These are phyloP conservation scores for Morone chrysops DNA, from an alignment of 2,113 vertebrate species.

Conservation along the genomic window DNA sequence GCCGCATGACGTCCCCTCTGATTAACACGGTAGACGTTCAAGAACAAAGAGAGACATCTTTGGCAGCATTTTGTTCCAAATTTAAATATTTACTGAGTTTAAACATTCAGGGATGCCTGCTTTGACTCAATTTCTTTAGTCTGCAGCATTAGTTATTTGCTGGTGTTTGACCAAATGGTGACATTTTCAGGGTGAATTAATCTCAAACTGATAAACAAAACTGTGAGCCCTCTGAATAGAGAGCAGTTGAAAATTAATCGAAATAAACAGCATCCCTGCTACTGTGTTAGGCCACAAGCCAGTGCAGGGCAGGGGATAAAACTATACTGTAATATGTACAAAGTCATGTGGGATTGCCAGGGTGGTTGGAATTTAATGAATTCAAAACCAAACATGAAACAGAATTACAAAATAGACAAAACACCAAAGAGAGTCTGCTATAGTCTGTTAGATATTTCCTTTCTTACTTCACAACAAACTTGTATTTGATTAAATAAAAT, in stretches of 20 bases:
- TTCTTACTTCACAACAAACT: neutral
- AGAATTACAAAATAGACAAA: conserved; percentile 39
- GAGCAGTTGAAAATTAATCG: neutral
- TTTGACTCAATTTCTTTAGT: neutral
- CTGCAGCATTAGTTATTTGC: neutral
- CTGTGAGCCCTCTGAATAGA: neutral
- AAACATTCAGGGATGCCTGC: neutral
- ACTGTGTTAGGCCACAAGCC: neutral
- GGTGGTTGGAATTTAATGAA: conserved; percentile 15
- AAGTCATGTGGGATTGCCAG: conserved; percentile 9
- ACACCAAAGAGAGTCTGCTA: conserved; percentile 12
- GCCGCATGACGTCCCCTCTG: conserved; percentile 32
- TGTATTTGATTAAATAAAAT: neutral
- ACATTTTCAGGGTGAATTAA: neutral
- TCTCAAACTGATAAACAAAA: neutral
- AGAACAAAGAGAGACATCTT: conserved; percentile 5
- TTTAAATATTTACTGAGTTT: neutral
- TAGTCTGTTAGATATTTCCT: neutral
- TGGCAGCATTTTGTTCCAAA: neutral
- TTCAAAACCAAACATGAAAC: conserved; percentile 55
- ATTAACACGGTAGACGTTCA: neutral
- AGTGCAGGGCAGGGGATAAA: neutral
- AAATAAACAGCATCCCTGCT: neutral
- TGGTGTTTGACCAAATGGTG: neutral
- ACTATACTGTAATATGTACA: neutral